Evolutionary conservation across 2,113 vertebrate species (phyloP).

Genomic region (Gopherus flavomarginatus): DNA sequence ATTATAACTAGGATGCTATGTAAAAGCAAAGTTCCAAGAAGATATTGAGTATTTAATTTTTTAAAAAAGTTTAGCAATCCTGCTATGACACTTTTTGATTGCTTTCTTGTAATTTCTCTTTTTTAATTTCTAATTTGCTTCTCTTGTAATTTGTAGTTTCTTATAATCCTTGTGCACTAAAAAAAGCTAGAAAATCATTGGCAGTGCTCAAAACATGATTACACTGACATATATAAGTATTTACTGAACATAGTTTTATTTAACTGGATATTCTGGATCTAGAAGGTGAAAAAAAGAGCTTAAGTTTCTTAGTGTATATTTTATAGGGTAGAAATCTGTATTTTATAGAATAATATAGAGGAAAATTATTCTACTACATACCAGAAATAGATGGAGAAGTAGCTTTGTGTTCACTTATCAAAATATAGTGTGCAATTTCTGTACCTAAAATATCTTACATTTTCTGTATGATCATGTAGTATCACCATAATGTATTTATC

Average conservation of each 20-base stretch:
- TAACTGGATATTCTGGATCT: background rate
- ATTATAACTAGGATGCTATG: background rate
- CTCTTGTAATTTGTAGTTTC: background rate
- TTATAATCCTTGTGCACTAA: background rate
- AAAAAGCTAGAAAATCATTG: background rate
- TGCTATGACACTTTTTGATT: accelerated
- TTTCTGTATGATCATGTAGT: accelerated
- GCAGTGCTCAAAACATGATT: accelerated
- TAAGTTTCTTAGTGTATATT: background rate
- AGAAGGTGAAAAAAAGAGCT: background rate
- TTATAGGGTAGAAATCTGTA: background rate
- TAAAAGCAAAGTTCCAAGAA: background rate
- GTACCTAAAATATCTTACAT: background rate
- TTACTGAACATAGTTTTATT: background rate
- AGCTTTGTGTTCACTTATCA: background rate
- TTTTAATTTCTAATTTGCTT: too few species aligned
- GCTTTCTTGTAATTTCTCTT: background rate
- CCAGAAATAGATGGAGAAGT: background rate
- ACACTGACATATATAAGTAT: accelerated
- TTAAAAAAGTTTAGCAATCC: background rate
- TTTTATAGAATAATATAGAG: background rate
- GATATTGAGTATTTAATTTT: background rate
- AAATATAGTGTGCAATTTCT: background rate
- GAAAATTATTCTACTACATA: background rate
- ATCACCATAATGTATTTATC: background rate